A percentile compares a stretch with the other conserved stretches of the same genome.
Evolutionary conservation across 2,797 vertebrate genomes (phyloP).

Genomic region (Sebastes taczanowskii): DNA sequence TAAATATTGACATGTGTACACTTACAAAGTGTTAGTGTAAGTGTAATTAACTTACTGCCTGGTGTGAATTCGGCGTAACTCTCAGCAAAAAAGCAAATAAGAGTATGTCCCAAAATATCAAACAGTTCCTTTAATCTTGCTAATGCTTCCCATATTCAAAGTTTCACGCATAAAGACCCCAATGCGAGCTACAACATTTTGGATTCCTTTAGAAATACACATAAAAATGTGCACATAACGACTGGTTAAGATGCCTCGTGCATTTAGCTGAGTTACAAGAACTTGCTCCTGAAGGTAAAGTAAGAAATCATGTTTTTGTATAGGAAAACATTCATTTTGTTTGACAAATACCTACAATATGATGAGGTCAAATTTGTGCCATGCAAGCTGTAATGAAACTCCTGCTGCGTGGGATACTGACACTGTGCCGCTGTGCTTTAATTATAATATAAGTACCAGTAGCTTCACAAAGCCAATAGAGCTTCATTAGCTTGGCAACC

Average conservation of each 20-base stretch:
- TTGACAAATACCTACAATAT: neutral
- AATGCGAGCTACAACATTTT: neutral
- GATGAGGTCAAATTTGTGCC: conserved; percentile 15
- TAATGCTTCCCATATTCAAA: neutral
- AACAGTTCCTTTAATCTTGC: neutral
- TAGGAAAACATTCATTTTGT: conserved; percentile 4
- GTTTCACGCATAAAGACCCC: neutral
- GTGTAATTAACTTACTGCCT: neutral
- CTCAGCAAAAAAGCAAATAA: neutral
- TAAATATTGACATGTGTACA: too few relatives aligned
- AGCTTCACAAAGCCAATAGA: conserved; percentile 55
- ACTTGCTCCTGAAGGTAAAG: neutral
- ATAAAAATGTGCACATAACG: neutral
- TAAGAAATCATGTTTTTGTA: neutral
- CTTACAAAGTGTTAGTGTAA: too few relatives aligned
- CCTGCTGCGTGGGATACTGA: conserved; percentile 27
- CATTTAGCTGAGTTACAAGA: neutral
- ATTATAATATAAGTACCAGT: conserved; percentile 61
- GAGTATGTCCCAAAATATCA: neutral
- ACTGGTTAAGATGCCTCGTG: neutral
- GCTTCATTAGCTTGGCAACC: conserved; percentile 63
- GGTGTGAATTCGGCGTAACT: neutral
- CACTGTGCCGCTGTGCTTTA: conserved; percentile 18
- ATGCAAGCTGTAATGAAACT: conserved; percentile 12
- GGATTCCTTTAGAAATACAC: neutral